These are phyloP conservation scores for Cheilosia pagana DNA, from an alignment of 2,888 invertebrate genomes.

Conservation along the genomic window DNA sequence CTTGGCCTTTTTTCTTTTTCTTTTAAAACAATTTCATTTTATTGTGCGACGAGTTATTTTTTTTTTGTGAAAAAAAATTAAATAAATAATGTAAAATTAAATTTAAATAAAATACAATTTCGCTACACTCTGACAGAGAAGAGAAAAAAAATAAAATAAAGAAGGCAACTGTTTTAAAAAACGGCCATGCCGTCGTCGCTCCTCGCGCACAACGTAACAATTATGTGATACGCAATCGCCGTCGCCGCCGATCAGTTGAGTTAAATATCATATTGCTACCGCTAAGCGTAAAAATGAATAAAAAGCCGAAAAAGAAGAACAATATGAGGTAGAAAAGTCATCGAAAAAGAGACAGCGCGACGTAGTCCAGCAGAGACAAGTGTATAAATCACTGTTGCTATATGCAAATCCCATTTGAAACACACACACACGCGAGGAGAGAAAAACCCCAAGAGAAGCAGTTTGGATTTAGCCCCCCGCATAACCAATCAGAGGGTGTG, in stretches of 20 bases:
- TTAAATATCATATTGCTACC: conserved; percentile 58
- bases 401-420: conserved; percentile 33
- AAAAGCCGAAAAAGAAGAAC: conserved; percentile 3
- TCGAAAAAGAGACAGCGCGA: neutral
- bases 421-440: neutral
- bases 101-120: conserved; percentile 14
- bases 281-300: neutral
- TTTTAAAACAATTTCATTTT: neutral
- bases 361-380: neutral
- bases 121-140: conserved; percentile 8
- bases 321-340: conserved; percentile 9
- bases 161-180: conserved; percentile 17
- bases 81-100: conserved; percentile 2
- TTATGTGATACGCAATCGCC: conserved; percentile 59
- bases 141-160: conserved; percentile 16
- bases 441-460: neutral
- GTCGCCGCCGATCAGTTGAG: conserved; percentile 39
- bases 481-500: neutral
- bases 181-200: conserved; percentile 54
- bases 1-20: neutral
- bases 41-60: neutral
- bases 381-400: conserved; percentile 44
- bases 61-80: neutral
- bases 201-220: conserved; percentile 60
- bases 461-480: neutral